These are phyloP conservation scores for Scaptomyza montana DNA, from an alignment of 1,140 invertebrate genomes.

Conservation along the genomic window DNA sequence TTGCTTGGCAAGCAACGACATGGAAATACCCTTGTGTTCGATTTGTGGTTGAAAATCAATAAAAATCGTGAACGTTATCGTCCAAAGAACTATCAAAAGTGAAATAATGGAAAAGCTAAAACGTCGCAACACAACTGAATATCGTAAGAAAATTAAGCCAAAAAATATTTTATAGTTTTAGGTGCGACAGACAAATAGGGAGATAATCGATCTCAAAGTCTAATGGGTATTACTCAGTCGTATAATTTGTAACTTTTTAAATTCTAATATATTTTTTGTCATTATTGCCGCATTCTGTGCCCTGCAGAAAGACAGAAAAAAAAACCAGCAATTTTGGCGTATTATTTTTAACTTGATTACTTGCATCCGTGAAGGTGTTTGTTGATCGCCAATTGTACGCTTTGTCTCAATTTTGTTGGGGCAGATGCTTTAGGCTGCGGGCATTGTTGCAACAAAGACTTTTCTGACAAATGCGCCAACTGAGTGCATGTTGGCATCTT, in stretches of 20 bases:
- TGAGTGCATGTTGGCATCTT: slow-evolving; percentile 12
- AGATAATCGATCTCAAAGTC: too few species aligned
- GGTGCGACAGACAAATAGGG: too few species aligned
- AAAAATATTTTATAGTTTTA: too few species aligned
- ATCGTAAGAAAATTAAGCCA: too few species aligned
- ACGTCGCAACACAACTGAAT: too few species aligned
- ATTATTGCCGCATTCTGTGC: not conserved
- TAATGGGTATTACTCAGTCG: too few species aligned
- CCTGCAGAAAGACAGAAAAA: not conserved
- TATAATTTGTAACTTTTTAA: not conserved
- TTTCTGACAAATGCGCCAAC: slow-evolving; percentile 19
- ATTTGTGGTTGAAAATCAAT: not conserved
- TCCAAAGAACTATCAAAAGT: too few species aligned
- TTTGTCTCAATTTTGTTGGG: slow-evolving; percentile 15
- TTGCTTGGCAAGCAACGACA: not conserved
- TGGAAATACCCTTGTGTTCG: not conserved
- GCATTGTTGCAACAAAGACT: not conserved
- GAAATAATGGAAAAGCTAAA: too few species aligned
- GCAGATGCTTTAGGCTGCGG: not conserved
- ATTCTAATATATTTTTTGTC: not conserved
- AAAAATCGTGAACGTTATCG: too few species aligned
- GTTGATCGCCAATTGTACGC: slow-evolving; percentile 37
- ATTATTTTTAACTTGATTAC: slow-evolving; percentile 43
- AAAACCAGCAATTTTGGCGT: not conserved
- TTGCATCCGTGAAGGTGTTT: slow-evolving; percentile 1